phyloP scores from a whole-genome alignment of 2,113 vertebrate genomes.

The Tachycineta bicolor region DNA sequence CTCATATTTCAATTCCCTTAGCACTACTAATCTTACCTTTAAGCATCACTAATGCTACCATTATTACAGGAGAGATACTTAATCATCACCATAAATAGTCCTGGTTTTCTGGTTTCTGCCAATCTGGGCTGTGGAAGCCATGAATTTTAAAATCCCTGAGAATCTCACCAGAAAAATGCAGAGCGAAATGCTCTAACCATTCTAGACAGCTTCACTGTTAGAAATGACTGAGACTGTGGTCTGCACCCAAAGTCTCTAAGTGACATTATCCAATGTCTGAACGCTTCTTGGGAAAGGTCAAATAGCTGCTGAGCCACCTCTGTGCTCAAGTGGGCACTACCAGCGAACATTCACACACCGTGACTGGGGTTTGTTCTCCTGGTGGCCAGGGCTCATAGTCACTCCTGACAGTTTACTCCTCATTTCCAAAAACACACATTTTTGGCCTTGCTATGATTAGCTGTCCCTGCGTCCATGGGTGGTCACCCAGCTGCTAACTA shows the following conservation, averaged over 20 bases:
- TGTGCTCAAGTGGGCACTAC: background rate
- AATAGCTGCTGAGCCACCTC: background rate
- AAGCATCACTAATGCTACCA: background rate
- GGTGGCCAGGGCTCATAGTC: background rate
- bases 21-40: background rate
- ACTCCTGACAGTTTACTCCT: background rate
- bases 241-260: fast-evolving
- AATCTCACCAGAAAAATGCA: background rate
- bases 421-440: fast-evolving
- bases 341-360: background rate
- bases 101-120: background rate
- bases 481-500: background rate
- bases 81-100: background rate
- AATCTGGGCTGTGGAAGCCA: background rate
- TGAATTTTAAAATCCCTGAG: background rate
- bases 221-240: background rate
- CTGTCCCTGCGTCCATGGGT: background rate
- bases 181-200: background rate
- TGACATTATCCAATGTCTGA: background rate
- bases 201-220: background rate
- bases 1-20: background rate
- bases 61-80: background rate
- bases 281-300: background rate
- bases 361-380: background rate
- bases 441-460: background rate